phyloP scores from a whole-genome alignment of 1,140 invertebrate species.

The Anastrepha obliqua region DNA sequence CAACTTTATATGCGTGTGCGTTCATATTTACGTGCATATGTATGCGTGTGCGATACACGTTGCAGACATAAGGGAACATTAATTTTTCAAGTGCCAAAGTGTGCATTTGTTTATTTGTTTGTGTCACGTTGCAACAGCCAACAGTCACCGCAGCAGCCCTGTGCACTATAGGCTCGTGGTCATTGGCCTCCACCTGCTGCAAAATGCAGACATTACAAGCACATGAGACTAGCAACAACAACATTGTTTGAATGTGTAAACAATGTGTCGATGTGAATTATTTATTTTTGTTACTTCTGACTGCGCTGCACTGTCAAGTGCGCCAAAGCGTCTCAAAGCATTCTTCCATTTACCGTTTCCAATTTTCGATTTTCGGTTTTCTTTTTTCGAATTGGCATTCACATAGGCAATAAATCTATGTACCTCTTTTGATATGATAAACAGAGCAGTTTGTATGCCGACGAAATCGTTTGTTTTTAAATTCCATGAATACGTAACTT shows the following conservation, averaged over 20 bases:
- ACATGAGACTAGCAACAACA: neutral
- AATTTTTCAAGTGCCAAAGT: constrained; percentile 36
- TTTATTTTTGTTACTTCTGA: neutral
- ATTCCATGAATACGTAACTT: too few relatives aligned
- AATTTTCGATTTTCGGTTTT: too few relatives aligned
- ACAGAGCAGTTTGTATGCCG: too few relatives aligned
- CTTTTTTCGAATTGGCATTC: too few relatives aligned
- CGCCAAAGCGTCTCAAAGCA: too few relatives aligned
- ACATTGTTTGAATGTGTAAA: neutral
- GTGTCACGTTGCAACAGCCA: constrained; percentile 11
- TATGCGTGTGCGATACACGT: neutral
- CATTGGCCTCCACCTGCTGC: constrained; percentile 38
- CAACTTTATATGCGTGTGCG: neutral
- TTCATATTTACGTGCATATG: neutral
- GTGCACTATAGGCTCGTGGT: neutral
- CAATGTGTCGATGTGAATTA: neutral
- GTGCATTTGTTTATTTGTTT: constrained; percentile 31
- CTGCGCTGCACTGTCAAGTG: too few relatives aligned
- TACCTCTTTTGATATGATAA: too few relatives aligned
- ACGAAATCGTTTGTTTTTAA: too few relatives aligned
- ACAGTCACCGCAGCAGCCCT: neutral
- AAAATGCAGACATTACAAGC: constrained; percentile 6
- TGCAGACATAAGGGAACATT: constrained; percentile 32
- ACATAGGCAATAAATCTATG: too few relatives aligned
- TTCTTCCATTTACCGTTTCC: too few relatives aligned